Conservation (phyloP, 2,888 invertebrate species). For the Camponotus fellah region DNA sequence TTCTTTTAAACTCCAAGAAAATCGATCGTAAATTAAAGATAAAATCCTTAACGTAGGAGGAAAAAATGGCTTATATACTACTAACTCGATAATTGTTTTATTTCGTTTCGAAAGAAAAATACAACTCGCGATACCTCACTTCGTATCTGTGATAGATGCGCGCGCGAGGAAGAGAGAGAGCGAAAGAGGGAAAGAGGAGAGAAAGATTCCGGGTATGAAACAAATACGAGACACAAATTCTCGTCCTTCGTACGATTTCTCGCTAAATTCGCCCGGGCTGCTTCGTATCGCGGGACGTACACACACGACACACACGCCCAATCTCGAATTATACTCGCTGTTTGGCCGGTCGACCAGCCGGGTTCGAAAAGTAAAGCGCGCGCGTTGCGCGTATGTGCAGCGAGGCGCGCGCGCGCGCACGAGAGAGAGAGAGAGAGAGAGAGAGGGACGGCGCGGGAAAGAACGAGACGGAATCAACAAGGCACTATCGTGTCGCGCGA, state of each 20-base stretch:
- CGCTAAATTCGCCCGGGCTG: conserved; percentile 14
- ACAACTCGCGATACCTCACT: not conserved
- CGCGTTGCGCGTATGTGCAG: conserved; percentile 61
- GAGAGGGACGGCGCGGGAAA: conserved; percentile 24
- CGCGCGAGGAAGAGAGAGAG: not conserved
- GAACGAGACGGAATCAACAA: conserved; percentile 18
- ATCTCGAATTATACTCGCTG: conserved; percentile 66
- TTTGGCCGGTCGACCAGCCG: conserved; percentile 54
- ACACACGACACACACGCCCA: not conserved
- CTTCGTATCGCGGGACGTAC: conserved; percentile 13
- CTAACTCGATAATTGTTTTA: not conserved
- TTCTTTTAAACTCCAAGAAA: not conserved
- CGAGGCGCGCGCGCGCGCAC: conserved; percentile 20
- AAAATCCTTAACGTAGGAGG: not conserved
- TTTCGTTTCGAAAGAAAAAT: not conserved
- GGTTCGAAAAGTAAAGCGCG: conserved; percentile 76
- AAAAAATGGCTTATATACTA: not conserved
- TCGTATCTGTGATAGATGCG: not conserved
- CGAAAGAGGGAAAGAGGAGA: too few species aligned
- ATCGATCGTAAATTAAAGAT: not conserved
- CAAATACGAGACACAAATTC: conserved; percentile 4
- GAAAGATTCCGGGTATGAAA: conserved; percentile 3
- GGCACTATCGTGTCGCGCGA: conserved; percentile 58
- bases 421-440: not conserved
- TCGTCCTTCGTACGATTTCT: conserved; percentile 14